Conservation (phyloP, 1,140 invertebrate genomes). For the Papilio dardanus region DNA sequence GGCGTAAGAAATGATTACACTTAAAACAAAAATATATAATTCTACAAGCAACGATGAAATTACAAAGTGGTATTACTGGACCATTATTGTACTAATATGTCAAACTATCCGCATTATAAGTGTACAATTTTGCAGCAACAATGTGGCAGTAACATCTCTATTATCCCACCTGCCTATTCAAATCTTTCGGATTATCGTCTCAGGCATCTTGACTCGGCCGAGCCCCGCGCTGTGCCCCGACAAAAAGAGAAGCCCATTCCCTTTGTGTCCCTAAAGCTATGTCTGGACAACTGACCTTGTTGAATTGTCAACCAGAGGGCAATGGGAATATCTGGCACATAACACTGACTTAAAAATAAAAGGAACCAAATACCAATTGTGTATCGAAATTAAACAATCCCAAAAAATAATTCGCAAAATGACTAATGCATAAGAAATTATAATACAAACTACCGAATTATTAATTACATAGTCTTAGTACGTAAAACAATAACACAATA, state of each 20-base stretch:
- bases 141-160: conserved; percentile 43
- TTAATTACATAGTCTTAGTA: background rate
- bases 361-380: background rate
- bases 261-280: conserved; percentile 29
- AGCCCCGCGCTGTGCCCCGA: conserved; percentile 60
- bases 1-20: too few species aligned
- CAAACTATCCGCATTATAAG: conserved; percentile 23
- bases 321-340: background rate
- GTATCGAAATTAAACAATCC: background rate
- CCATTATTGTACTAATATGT: background rate
- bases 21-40: background rate
- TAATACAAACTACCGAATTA: background rate
- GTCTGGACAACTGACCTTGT: conserved; percentile 36
- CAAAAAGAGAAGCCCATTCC: conserved; percentile 47
- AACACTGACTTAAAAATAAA: background rate
- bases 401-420: background rate
- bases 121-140: conserved; percentile 45
- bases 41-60: too few species aligned
- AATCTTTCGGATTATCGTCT: conserved; percentile 53
- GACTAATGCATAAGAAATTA: too few species aligned
- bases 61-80: too few species aligned
- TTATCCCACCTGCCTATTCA: conserved; percentile 51
- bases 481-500: background rate
- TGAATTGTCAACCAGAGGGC: conserved; percentile 25
- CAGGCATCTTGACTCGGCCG: conserved; percentile 51